A percentile compares a stretch with the other conserved stretches of the same genome.
These are phyloP conservation scores for Cisticola juncidis DNA, from an alignment of 2,113 vertebrate species.

Conservation along the genomic window DNA sequence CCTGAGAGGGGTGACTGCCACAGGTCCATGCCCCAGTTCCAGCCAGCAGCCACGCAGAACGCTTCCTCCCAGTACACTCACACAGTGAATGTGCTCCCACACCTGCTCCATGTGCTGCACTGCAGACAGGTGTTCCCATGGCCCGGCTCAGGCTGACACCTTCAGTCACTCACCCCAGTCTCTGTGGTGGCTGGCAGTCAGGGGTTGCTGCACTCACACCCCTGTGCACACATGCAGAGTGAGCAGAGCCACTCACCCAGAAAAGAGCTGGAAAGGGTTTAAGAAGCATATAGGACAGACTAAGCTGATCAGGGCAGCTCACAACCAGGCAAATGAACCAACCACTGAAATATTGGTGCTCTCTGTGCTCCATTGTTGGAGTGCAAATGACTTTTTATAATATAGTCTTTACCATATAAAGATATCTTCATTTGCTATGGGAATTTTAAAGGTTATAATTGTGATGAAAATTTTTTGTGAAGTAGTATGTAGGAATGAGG, in stretches of 20 bases:
- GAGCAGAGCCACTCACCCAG: neutral
- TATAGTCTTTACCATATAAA: neutral
- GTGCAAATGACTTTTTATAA: neutral
- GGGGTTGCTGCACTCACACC: neutral
- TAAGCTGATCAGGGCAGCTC: neutral
- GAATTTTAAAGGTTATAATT: neutral
- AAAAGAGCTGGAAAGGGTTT: neutral
- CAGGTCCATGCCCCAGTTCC: fast-evolving
- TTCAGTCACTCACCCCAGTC: fast-evolving
- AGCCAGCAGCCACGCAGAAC: neutral
- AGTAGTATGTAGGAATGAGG: neutral
- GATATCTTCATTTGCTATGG: neutral
- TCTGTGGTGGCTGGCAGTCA: neutral
- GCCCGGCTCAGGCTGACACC: neutral
- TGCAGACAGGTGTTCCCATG: neutral
- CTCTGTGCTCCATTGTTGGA: too few species aligned
- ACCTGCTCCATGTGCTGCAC: neutral
- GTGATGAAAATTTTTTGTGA: neutral
- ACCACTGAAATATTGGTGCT: neutral
- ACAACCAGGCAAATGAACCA: neutral
- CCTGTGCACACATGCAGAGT: too few species aligned
- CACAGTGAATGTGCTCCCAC: fast-evolving
- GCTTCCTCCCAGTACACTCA: fast-evolving
- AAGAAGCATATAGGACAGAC: neutral
- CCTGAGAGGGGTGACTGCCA: neutral